Evolutionary conservation across 1,140 invertebrate species (phyloP).

Genomic region (Micrasema longulum): DNA sequence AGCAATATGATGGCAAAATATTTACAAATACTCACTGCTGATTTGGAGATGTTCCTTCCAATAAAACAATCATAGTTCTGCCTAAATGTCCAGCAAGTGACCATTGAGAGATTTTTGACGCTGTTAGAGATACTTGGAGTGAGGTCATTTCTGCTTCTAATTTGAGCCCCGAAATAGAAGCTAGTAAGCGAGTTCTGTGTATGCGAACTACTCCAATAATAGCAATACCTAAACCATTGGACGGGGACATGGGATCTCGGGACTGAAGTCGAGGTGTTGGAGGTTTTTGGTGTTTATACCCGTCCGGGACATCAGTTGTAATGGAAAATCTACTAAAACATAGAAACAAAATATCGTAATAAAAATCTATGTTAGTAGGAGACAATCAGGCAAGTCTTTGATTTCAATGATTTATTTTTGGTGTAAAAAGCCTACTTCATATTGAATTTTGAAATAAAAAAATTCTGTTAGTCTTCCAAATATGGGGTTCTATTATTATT

Average conservation of each 20-base stretch:
- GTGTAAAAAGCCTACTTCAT: not conserved
- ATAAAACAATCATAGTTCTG: constrained; percentile 90
- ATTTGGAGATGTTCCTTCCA: constrained; percentile 90
- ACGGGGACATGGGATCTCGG: constrained; percentile 60
- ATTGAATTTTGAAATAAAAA: too few species aligned
- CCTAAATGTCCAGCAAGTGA: constrained; percentile 92
- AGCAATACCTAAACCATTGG: constrained; percentile 67
- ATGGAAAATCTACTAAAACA: constrained; percentile 60
- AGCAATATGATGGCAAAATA: too few species aligned
- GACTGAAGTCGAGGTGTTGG: constrained; percentile 58
- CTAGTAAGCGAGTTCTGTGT: constrained; percentile 86
- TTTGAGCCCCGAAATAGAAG: constrained; percentile 93
- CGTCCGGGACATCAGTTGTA: constrained; percentile 62
- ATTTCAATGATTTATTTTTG: too few species aligned
- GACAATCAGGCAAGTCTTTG: too few species aligned
- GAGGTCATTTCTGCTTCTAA: constrained; percentile 90
- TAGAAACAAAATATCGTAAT: not conserved
- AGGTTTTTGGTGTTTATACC: constrained; percentile 57
- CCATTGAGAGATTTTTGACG: constrained; percentile 88
- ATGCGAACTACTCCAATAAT: constrained; percentile 91
- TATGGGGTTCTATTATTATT: too few species aligned
- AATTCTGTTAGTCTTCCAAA: too few species aligned
- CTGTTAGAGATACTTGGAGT: constrained; percentile 82
- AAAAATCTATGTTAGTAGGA: too few species aligned
- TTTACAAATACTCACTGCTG: constrained; percentile 84